These are phyloP conservation scores for Sminthurides bifidus DNA, from an alignment of 1,140 invertebrate genomes.

Conservation along the genomic window DNA sequence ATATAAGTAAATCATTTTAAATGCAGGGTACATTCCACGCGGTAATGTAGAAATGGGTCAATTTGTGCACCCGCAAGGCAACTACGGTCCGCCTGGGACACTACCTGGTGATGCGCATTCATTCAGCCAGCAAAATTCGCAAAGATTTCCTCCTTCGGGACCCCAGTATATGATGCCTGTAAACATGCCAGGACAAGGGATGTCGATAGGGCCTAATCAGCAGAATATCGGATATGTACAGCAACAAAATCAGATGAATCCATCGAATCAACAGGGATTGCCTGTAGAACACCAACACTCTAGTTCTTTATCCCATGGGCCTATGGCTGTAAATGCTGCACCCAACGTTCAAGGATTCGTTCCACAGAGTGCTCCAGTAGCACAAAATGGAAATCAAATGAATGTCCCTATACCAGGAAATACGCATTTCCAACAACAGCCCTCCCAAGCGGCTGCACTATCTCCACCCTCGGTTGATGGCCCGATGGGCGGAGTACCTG, in stretches of 20 bases:
- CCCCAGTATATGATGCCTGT: conserved; percentile 13
- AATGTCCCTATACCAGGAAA: conserved; percentile 2
- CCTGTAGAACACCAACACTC: too few relatives aligned
- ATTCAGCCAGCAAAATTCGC: not conserved
- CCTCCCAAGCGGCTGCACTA: not conserved
- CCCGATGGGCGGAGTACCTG: conserved; percentile 34
- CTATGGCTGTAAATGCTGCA: too few relatives aligned
- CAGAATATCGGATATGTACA: conserved; percentile 22
- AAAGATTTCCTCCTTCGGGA: not conserved
- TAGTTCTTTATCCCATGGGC: too few relatives aligned
- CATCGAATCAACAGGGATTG: too few relatives aligned
- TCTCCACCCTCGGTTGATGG: not conserved
- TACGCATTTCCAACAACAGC: conserved; percentile 16
- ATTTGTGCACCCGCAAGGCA: conserved; percentile 2
- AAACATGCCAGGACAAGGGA: conserved; percentile 33
- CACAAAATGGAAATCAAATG: not conserved
- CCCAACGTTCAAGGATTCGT: too few relatives aligned
- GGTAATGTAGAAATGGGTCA: not conserved
- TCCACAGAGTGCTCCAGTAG: too few relatives aligned
- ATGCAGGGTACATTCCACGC: conserved; percentile 1
- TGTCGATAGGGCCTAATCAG: not conserved
- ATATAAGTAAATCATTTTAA: not conserved
- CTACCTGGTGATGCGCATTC: not conserved
- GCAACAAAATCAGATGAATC: conserved; percentile 19
- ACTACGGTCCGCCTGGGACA: conserved; percentile 3